These are phyloP conservation scores for Amazonetta brasiliensis DNA, from an alignment of 2,797 vertebrate genomes.

Conservation along the genomic window DNA sequence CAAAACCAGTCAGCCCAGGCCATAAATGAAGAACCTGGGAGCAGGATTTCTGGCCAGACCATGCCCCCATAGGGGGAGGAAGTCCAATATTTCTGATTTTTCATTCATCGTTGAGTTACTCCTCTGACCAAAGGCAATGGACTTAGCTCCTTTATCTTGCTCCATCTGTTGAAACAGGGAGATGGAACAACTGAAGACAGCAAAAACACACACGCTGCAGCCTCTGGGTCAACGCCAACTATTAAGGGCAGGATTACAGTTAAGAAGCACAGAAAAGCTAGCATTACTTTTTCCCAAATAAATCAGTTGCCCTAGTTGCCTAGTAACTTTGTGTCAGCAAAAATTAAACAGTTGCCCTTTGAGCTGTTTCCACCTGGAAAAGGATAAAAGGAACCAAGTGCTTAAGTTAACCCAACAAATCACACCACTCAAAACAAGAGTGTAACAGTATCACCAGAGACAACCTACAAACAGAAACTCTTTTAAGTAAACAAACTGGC, in stretches of 20 bases:
- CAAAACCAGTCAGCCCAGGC: background rate
- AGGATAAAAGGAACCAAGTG: rapidly evolving
- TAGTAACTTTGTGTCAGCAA: conserved; percentile 17
- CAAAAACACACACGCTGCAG: background rate
- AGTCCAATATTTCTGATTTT: background rate
- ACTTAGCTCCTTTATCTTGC: background rate
- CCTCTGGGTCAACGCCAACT: background rate
- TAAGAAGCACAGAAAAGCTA: background rate
- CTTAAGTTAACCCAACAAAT: background rate
- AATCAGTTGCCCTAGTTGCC: conserved; percentile 45
- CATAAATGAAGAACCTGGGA: background rate
- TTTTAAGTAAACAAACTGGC: background rate
- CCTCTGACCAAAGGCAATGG: background rate
- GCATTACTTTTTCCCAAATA: conserved; percentile 45
- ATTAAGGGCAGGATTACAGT: background rate
- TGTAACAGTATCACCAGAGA: background rate
- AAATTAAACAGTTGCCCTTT: background rate
- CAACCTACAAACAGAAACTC: background rate
- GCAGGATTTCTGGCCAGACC: background rate
- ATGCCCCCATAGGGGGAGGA: background rate
- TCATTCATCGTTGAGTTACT: background rate
- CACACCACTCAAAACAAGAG: background rate
- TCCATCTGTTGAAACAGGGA: background rate
- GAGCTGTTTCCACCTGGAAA: background rate
- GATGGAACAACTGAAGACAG: background rate